Evolutionary conservation across 37 sponge, comb jelly and placozoan genomes (phyloP), one percentile per base, ranked within the genome.

Genomic region (Axinella damicornis): DNA sequence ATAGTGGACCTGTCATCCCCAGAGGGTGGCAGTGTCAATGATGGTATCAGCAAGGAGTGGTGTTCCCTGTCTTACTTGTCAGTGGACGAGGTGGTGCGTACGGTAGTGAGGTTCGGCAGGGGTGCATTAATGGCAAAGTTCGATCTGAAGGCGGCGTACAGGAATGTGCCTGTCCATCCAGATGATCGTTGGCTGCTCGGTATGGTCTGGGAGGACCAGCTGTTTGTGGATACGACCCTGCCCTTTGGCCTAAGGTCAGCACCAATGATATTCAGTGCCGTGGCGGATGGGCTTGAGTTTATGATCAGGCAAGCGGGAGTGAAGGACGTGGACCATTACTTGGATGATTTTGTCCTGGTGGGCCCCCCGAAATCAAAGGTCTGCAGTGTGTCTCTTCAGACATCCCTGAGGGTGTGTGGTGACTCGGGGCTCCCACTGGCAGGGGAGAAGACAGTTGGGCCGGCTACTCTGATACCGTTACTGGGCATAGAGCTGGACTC

Each of bases 81-180:
- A 12, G 30, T 74, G 25, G 74, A 74, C 25, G 57, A 74, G 15
- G 74, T 75, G 34, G 58, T 20, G 33, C 1, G 4, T 1, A 57
- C 12, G 24, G 36, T 75, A 2, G 60, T 54, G 33, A 32, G 16
- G 35, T 14, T 57, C 4, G 73, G 73, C 14, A 40, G 25, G 35
- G 73, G 73, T 11, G 54, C 73, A 24, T 34, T 53, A 2, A 37
- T 39, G 73, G 73, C 73, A 40, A 84, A 76, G 61, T 30, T 76
- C n/a, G 87, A 85, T 56, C 54, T 85, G 36, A 67, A 77, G 25
- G n/a, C 39, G 22, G 87, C 87, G 22, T 85, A 69, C 77, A 46
- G 87, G 19, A 24, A 78, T 20, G 54, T 85, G 19, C 87, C 87
- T 1, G 71, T 85, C 36, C 79, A 85, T 53, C 78, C 71, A 24